Base-by-base conservation (phyloP, 2,888 invertebrate species). In the Lutraria lutraria region DNA sequence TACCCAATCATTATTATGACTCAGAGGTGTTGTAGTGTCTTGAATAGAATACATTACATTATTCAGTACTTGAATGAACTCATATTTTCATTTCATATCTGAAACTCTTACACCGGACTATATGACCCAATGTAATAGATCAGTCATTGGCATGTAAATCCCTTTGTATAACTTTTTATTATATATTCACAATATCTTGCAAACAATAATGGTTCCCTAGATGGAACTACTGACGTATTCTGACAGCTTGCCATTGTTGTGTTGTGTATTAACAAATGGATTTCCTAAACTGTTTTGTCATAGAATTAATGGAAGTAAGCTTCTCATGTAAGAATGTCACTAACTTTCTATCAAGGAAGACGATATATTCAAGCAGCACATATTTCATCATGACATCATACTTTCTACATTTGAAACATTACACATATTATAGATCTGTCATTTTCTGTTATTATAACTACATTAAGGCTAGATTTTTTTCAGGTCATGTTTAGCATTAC, bases 191-290 rank as follows among this genome's bases (percentile, higher is more conserved):
- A 25, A n/a, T 68, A 68, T n/a, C 63, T 12, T 68, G 3, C 63
- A 68, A 13, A 25, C 63, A 68, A 68, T 68, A 68, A 68, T 68
- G 63, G 63, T 25, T 68, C 25, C 25, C 63, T 68, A 12, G n/a
- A 25, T 21, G n/a, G 76, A 31, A 25, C 25, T 25, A 16, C 76
- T 76, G 19, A 76, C 15, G 31, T 34, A 76, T 76, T 76, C 34
- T 76, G 76, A 76, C 76, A 76, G 19, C 76, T 76, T 76, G 76
- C 31, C 76, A 34, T 76, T 76, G 19, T 34, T 76, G 16, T 76
- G 13, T 25, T 34, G 10, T 76, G 34, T 76, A 34, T 76, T 76
- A 76, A 76, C 34, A 76, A 34, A 34, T 76, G 76, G 34, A 13
- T 31, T 16, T 76, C 16, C 29, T 15, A 76, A 25, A 76, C 63